Evolutionary conservation across 1,140 invertebrate species (phyloP).

Genomic region (Pseudomyrmex concolor): DNA sequence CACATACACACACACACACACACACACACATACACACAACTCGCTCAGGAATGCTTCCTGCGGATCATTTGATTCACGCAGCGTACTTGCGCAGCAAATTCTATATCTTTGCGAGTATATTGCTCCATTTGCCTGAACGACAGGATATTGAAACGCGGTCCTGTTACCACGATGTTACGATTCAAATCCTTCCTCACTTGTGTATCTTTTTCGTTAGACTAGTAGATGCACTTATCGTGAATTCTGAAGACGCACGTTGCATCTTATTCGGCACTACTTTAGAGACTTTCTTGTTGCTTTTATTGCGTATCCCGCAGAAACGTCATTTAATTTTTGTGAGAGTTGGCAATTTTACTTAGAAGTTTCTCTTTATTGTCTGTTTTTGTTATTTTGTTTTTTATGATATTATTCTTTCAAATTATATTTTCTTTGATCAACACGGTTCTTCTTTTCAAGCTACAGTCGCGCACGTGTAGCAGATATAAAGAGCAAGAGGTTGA

Average conservation of each 20-base stretch:
- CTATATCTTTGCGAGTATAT: not conserved
- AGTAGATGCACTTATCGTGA: not conserved
- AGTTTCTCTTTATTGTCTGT: slow-evolving; percentile 1
- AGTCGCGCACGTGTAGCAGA: not conserved
- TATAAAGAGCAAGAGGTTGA: slow-evolving; percentile 5
- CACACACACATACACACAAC: not conserved
- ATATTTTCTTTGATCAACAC: slow-evolving; percentile 12
- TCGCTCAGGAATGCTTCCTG: not conserved
- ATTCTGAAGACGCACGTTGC: not conserved
- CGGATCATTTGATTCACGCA: not conserved
- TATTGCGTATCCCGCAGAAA: not conserved
- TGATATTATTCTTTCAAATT: slow-evolving; percentile 13
- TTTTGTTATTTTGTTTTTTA: too few species aligned
- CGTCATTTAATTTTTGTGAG: slow-evolving; percentile 12
- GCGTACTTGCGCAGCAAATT: not conserved
- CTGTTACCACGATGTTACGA: not conserved
- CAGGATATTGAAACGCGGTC: slow-evolving; percentile 43
- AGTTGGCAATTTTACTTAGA: not conserved
- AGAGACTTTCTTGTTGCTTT: slow-evolving; percentile 23
- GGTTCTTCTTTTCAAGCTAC: not conserved
- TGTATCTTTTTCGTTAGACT: not conserved
- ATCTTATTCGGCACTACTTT: slow-evolving; percentile 3
- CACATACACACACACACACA: too few species aligned
- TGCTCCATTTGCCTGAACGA: slow-evolving; percentile 26
- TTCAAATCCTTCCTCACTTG: not conserved